Evolutionary conservation across 2,888 invertebrate species (phyloP).

Genomic region (Nomada hirtipes): DNA sequence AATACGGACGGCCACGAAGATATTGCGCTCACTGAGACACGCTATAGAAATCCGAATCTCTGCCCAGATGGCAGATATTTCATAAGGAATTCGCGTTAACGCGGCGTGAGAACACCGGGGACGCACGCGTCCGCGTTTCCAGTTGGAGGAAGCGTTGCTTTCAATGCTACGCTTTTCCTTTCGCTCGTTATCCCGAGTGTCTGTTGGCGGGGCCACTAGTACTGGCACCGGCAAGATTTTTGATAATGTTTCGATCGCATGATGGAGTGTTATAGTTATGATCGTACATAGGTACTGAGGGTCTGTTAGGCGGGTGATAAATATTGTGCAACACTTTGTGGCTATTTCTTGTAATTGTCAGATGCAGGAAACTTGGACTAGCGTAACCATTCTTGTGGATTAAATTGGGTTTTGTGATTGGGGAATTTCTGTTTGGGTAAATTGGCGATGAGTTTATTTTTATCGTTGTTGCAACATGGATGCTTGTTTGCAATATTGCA

Average conservation of each 20-base stretch:
- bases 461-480: too few relatives aligned
- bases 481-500: too few relatives aligned
- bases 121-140: neutral
- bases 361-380: too few relatives aligned
- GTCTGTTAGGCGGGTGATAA: too few relatives aligned
- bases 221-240: constrained; percentile 13
- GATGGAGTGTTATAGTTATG: neutral
- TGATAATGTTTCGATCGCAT: neutral
- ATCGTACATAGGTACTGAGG: too few relatives aligned
- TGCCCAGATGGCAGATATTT: constrained; percentile 43
- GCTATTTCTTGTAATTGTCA: too few relatives aligned
- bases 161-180: neutral
- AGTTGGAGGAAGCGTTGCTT: neutral
- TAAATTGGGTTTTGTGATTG: too few relatives aligned
- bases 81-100: constrained; percentile 56
- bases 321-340: too few relatives aligned
- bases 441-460: too few relatives aligned
- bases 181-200: neutral
- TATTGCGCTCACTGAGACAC: constrained; percentile 42
- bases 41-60: constrained; percentile 44
- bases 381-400: too few relatives aligned
- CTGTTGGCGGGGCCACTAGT: neutral
- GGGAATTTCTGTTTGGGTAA: too few relatives aligned
- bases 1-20: constrained; percentile 60
- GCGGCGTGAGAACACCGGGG: constrained; percentile 41